A percentile compares a stretch with the other conserved stretches of the same genome.
These are phyloP conservation scores for Hirtodrosophila confusa DNA, from an alignment of 2,888 invertebrate genomes.

Conservation along the genomic window DNA sequence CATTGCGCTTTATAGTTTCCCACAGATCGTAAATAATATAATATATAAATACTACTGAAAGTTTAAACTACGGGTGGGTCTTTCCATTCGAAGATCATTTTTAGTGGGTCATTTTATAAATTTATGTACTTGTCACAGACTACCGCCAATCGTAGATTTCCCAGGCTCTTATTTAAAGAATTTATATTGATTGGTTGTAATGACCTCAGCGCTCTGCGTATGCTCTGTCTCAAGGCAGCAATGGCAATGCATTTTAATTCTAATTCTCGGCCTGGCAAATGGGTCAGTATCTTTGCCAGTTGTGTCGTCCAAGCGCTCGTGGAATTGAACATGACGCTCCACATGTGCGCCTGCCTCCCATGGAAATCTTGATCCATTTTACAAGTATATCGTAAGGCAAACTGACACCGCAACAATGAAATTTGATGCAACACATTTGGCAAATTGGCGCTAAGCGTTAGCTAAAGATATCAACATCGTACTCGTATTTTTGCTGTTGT, in stretches of 20 bases:
- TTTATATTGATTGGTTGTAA: constrained; percentile 41
- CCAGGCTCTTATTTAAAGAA: constrained; percentile 14
- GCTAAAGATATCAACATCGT: constrained; percentile 36
- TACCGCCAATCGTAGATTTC: constrained; percentile 2
- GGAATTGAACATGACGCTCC: constrained; percentile 41
- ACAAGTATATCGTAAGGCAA: background rate
- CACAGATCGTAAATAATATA: too few relatives aligned
- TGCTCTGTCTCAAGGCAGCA: constrained; percentile 35
- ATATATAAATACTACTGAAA: too few relatives aligned
- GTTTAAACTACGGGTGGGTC: too few relatives aligned
- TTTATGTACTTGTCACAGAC: background rate
- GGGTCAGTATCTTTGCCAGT: constrained; percentile 57
- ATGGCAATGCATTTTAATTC: constrained; percentile 40
- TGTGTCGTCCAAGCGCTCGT: constrained; percentile 13
- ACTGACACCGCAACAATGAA: constrained; percentile 36
- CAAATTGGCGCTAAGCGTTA: constrained; percentile 60
- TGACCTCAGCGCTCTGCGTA: constrained; percentile 19
- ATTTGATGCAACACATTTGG: constrained; percentile 76
- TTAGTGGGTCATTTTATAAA: too few relatives aligned
- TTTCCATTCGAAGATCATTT: too few relatives aligned
- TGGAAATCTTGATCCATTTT: constrained; percentile 1
- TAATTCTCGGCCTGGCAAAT: constrained; percentile 52
- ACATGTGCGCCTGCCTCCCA: constrained; percentile 32
- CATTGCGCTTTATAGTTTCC: too few relatives aligned
- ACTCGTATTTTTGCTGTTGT: constrained; percentile 6